Percentiles rank a stretch among this genome's conserved stretches.
These are phyloP conservation scores for human DNA, from an alignment of 2,113 vertebrate species.

Conservation along the genomic window GRCh38 chr1:42226501-42227000, in stretches of 20 bases:
- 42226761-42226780: background rate
- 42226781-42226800: background rate
- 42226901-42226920: background rate
- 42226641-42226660: background rate
- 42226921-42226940: background rate
- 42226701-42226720: background rate
- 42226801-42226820: background rate
- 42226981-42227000: background rate
- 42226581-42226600: no score
- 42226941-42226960: background rate
- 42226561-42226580: no score
- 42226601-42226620: no score
- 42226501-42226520: no score
- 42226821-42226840: background rate
- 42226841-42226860: background rate
- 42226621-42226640: background rate
- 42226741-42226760: background rate
- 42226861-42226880: background rate
- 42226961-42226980: background rate
- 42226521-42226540: no score
- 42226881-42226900: background rate
- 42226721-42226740: background rate
- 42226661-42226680: background rate
- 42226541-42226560: no score
- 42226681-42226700: background rate